Evolutionary conservation across 1,140 invertebrate genomes (phyloP), one percentile per base, ranked within the genome.

Genomic region (Coenobita brevimanus): DNA sequence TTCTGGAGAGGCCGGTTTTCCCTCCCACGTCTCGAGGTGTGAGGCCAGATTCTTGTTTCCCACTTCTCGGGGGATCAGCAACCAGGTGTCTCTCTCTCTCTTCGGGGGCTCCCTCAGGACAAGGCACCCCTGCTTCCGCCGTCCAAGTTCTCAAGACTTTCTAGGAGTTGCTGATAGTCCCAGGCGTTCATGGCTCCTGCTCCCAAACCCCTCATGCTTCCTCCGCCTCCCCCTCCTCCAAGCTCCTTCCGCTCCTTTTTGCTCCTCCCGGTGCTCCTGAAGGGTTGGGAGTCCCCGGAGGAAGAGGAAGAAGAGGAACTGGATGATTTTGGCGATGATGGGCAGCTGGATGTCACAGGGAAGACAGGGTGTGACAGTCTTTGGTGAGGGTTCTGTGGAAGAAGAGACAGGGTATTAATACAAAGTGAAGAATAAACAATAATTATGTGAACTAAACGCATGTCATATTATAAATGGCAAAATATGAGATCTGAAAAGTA

Each of bases 101-200:
- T 62, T 38, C 60, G 67, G 0, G 80, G 15, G n/a, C 2, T 1
- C 24, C 62, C 27, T 87, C 84, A 87, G 50, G 84, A 87, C 43
- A 87, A 41, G 60, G 84, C 84, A 6, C 84, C 84, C 38, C 84
- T 67, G 36, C 76, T 87, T 6, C 33, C 64, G 15, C 75, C 84
- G 36, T 87, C 76, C 1, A 87, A 43, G 57, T 87, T 75, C 27
- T 80, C 76, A 0, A 87, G 64, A 30, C 64, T 87, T 15, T 80
- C 76, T 17, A 87, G 78, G 41, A 87, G 84, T 41, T 87, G 76
- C 43, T 87, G 76, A 62, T 87, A 87, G 27, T 87, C 84, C 84
- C 84, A 87, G 1, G 84, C 60, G 33, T 71, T 87, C 84, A 87
- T 87, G 57, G 41, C 30, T 27, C 46, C 43, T 41, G 43, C 43